phyloP scores from a whole-genome alignment of 2,797 vertebrate species.

The Tokudaia muenninki region DNA sequence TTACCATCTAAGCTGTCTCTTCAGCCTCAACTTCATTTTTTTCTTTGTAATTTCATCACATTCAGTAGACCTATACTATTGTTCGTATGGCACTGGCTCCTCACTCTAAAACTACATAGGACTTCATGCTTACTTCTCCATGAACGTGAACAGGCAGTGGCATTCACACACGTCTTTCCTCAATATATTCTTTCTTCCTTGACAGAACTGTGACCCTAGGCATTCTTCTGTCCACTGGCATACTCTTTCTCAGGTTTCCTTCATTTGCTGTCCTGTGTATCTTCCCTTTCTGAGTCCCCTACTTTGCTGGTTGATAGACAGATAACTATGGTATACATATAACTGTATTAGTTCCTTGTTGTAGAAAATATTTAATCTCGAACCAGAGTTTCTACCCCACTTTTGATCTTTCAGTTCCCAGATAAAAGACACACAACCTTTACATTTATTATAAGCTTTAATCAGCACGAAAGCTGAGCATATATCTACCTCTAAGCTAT shows the following conservation, averaged over 20 bases:
- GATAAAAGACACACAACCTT: neutral
- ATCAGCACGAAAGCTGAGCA: neutral
- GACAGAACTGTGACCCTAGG: neutral
- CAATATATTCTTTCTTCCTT: neutral
- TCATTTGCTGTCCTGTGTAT: fast-evolving
- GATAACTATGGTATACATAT: fast-evolving
- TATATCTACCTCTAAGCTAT: neutral
- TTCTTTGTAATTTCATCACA: neutral
- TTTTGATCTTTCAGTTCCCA: neutral
- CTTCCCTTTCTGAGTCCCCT: neutral
- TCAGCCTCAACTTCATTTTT: neutral
- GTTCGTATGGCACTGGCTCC: neutral
- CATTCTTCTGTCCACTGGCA: neutral
- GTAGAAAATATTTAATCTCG: neutral
- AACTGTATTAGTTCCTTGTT: neutral
- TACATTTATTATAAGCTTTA: neutral
- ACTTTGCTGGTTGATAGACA: neutral
- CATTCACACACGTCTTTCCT: neutral
- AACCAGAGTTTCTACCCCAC: neutral
- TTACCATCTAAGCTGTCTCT: neutral
- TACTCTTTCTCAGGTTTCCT: neutral
- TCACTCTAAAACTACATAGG: neutral
- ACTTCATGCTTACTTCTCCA: neutral
- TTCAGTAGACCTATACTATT: neutral
- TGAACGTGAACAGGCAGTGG: neutral